Evolutionary conservation across 2,888 invertebrate species (phyloP).

Genomic region (Scrobipalpa atriplicella): DNA sequence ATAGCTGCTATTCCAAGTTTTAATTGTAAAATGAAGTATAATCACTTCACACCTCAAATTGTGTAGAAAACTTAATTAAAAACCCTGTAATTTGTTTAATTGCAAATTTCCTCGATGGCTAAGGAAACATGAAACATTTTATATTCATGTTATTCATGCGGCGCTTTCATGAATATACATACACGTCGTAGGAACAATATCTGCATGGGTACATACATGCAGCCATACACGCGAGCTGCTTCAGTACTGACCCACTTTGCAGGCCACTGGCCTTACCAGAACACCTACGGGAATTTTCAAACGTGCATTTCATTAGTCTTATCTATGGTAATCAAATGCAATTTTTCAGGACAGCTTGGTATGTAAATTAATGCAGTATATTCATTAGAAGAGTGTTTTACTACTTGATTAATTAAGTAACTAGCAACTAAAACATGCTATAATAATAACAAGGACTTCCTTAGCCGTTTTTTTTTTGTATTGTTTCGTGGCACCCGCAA

Average conservation of each 20-base stretch:
- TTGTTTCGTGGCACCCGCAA: neutral
- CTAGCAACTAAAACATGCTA: no score
- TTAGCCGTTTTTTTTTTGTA: no score
- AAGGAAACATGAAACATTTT: constrained; percentile 19
- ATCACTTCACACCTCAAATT: constrained; percentile 17
- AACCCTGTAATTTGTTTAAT: constrained; percentile 26
- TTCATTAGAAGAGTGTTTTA: neutral
- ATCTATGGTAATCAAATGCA: constrained; percentile 11
- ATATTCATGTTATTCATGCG: constrained; percentile 21
- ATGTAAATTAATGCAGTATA: neutral
- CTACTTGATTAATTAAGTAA: neutral
- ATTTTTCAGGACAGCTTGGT: neutral
- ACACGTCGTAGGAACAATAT: constrained; percentile 36
- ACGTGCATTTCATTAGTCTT: constrained; percentile 17
- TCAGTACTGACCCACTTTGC: constrained; percentile 49
- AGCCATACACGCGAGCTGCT: constrained; percentile 40
- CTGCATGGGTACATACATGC: constrained; percentile 6
- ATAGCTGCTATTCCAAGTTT: neutral
- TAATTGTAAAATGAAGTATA: constrained; percentile 13
- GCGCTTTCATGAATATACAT: constrained; percentile 31
- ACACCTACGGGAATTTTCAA: constrained; percentile 38
- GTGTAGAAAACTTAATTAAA: constrained; percentile 1
- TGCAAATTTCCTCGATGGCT: constrained; percentile 23
- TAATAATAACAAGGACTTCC: no score
- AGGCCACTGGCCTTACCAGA: constrained; percentile 31